Evolutionary conservation across 2,797 vertebrate species (phyloP), one percentile per base, ranked within the genome.

Genomic region (Toxotes lorentzi): DNA sequence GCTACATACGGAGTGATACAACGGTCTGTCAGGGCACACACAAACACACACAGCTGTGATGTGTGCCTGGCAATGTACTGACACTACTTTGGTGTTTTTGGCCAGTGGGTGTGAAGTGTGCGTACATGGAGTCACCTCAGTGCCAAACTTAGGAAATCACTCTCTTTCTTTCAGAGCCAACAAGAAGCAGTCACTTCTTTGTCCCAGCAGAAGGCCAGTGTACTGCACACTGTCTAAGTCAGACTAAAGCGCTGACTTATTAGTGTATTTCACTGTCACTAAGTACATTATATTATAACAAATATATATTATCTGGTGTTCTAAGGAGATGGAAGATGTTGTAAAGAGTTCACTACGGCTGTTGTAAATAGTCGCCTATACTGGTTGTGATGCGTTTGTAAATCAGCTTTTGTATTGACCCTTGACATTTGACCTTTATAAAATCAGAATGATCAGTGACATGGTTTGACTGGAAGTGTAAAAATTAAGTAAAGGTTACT

Each of bases 101-200:
- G 21, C 58, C 50, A 1, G 40, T 70, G 56, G 48, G 65, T 71
- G 88, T 84, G 68, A 86, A 84, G 82, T 77, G 88, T 88, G 88
- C 2, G 12, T 34, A 51, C 43, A 58, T n/a, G 58, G 64, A 34
- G 48, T 71, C 69, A 59, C 50, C 40, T 70, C 45, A 50, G 40
- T 67, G 56, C 51, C 56, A 71, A 74, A 61, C 41, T 11, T 19
- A 51, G 50, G 47, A 70, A 19, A n/a, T 67, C 47, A 38, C 27
- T 24, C 35, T 53, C 40, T 14, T 16, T 32, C 47, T 32, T 27
- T 67, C 47, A 32, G 47, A 13, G 40, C 51, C 9, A 70, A 40
- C 4, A 0, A 40, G 9, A 72, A 30, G 32, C 53, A 34, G 27
- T 53, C 12, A 43, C 60, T 34, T 41, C 32, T 24, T 51, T n/a